Evolutionary conservation across 2,888 invertebrate genomes (phyloP), one percentile per base, ranked within the genome.

Genomic region (Drosophila sordidula): DNA sequence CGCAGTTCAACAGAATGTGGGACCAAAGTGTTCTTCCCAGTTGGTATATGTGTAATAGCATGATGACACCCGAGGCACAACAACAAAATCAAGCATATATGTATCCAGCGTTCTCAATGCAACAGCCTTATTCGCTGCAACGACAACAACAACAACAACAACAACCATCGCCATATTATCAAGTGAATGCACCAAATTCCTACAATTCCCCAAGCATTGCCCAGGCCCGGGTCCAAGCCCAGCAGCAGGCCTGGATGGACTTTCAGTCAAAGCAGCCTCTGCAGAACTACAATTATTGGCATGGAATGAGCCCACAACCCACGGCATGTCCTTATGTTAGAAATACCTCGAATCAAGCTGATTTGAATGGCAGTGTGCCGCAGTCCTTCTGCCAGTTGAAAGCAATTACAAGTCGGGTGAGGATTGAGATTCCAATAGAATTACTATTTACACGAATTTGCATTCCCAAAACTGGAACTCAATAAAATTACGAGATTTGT

Each of bases 241-340:
- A 57, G 12, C 50, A 34, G 4, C 49, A 44, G 6, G 6, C 29
- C 8, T 45, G 38, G 32, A 4, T 36, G 11, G 34, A 45, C 14
- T 71, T 52, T 61, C 49, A 32, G 4, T 29, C 42, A 0, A 44
- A 54, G n/a, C 63, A 46, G 8, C 44, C 18, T 1, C 14, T n/a
- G 5, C 62, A 6, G 1, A 34, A 11, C 49, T 45, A 41, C 18
- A 62, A 42, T 45, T 62, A 44, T 44, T 64, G 42, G 54, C 49
- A 70, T 56, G 25, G 22, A 18, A 34, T 26, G 25, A 39, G 41
- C 0, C 69, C 62, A 11, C 16, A 44, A 4, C 8, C 51, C 14
- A n/a, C 22, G 8, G n/a, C 12, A 8, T 42, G 25, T 25, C 2
- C 8, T 3, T 6, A 3, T 11, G n/a, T 9, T 2, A 32, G 4